These are phyloP conservation scores for Andrena bucephala DNA, from an alignment of 2,888 invertebrate species.

Conservation along the genomic window DNA sequence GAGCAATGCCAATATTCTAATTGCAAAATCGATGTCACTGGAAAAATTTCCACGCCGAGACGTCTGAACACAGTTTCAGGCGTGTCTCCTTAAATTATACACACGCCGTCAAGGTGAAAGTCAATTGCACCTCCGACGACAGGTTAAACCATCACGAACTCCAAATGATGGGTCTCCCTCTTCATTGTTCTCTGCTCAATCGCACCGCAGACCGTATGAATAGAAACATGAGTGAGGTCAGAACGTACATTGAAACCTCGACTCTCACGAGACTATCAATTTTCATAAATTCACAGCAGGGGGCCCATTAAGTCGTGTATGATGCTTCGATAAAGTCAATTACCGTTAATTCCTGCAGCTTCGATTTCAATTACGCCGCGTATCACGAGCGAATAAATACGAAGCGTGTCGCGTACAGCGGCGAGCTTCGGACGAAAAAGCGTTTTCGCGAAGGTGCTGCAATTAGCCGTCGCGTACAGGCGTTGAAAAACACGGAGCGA, in stretches of 20 bases:
- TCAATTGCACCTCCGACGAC: not conserved
- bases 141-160: no score
- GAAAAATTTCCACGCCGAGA: no score
- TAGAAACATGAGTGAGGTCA: no score
- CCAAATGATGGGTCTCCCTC: no score
- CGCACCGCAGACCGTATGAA: no score
- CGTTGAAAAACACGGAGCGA: not conserved
- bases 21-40: no score
- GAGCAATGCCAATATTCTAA: no score
- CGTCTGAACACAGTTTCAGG: no score
- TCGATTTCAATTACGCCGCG: not conserved
- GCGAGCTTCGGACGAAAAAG: not conserved
- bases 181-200: no score
- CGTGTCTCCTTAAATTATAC: no score
- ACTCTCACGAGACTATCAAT: not conserved
- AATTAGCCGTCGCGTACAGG: constrained; percentile 4
- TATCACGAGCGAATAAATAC: not conserved
- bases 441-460: not conserved
- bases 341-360: not conserved
- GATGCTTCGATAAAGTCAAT: constrained; percentile 1
- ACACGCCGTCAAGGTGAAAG: constrained; percentile 8
- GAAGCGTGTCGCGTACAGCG: not conserved
- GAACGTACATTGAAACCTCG: not conserved
- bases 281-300: not conserved
- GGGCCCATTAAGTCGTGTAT: not conserved